Conservation (phyloP, 2,888 invertebrate genomes). For the Tholera decimalis region DNA sequence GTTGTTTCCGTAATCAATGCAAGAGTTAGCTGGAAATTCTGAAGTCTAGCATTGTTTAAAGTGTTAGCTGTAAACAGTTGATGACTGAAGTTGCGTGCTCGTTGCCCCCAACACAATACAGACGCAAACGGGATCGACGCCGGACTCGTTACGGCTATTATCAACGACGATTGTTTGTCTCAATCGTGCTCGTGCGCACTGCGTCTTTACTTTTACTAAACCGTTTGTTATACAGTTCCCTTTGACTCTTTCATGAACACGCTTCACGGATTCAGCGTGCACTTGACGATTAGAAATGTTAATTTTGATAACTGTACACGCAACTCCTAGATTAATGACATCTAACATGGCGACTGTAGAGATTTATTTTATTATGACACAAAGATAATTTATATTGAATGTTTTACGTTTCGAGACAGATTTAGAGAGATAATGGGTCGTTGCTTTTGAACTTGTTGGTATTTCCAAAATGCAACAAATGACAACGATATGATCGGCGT, state of each 20-base stretch:
- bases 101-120: slow-evolving; percentile 79
- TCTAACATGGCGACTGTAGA: slow-evolving; percentile 18
- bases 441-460: slow-evolving; percentile 57
- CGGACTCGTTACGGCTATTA: slow-evolving; percentile 85
- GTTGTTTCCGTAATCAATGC: slow-evolving; percentile 38
- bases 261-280: slow-evolving; percentile 53
- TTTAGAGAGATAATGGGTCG: slow-evolving; percentile 57
- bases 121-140: slow-evolving; percentile 79
- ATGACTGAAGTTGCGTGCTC: slow-evolving; percentile 72
- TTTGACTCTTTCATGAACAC: slow-evolving; percentile 66
- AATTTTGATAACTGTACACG: slow-evolving; percentile 57
- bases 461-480: slow-evolving; percentile 71
- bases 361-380: slow-evolving; percentile 33
- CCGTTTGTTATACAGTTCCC: slow-evolving; percentile 78
- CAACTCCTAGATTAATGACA: slow-evolving; percentile 39
- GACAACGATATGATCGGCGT: slow-evolving; percentile 68
- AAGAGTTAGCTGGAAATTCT: slow-evolving; percentile 47
- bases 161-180: slow-evolving; percentile 81
- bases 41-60: slow-evolving; percentile 57
- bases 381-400: slow-evolving; percentile 33
- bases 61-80: slow-evolving; percentile 63
- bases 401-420: slow-evolving; percentile 45
- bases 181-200: slow-evolving; percentile 78
- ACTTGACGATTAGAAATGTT: slow-evolving; percentile 60
- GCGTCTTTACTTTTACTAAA: slow-evolving; percentile 73